These are phyloP conservation scores for Agrilus cyanescens DNA, from an alignment of 2,888 invertebrate genomes.

Conservation along the genomic window DNA sequence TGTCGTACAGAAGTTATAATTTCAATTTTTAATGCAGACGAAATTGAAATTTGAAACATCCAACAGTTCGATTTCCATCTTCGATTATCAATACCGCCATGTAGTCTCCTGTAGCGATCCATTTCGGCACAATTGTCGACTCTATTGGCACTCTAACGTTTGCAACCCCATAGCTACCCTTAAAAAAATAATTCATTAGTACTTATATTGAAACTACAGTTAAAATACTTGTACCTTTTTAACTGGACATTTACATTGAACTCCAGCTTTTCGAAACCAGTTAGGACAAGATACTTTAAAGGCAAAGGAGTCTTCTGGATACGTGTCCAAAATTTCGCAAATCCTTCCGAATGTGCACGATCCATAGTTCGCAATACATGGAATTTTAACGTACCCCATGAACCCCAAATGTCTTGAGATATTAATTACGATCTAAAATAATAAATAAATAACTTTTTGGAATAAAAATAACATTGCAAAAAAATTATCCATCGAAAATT, in stretches of 20 bases:
- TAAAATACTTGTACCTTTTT: slow-evolving; percentile 4
- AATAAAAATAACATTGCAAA: too few relatives aligned
- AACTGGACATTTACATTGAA: slow-evolving; percentile 6
- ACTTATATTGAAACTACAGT: not conserved
- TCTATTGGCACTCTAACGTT: slow-evolving; percentile 2
- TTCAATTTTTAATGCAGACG: not conserved
- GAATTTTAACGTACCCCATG: slow-evolving; percentile 3
- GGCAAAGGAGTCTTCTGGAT: slow-evolving; percentile 1
- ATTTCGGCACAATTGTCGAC: slow-evolving; percentile 4
- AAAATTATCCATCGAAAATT: too few relatives aligned
- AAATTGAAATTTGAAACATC: slow-evolving; percentile 7
- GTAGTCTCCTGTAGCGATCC: slow-evolving; percentile 6
- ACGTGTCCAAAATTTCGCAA: slow-evolving; percentile 6
- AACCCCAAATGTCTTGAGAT: slow-evolving; percentile 1
- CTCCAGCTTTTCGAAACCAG: slow-evolving; percentile 5
- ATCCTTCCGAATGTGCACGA: slow-evolving; percentile 5
- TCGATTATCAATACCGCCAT: not conserved
- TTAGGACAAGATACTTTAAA: slow-evolving; percentile 4
- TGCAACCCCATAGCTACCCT: not conserved
- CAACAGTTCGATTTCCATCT: slow-evolving; percentile 2
- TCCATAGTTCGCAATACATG: slow-evolving; percentile 7
- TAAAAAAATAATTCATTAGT: not conserved
- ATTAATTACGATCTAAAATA: not conserved
- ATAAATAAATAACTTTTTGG: too few relatives aligned
- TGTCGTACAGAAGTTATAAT: too few relatives aligned